phyloP scores from a whole-genome alignment of 2,888 invertebrate species.

The Malachius bipustulatus region DNA sequence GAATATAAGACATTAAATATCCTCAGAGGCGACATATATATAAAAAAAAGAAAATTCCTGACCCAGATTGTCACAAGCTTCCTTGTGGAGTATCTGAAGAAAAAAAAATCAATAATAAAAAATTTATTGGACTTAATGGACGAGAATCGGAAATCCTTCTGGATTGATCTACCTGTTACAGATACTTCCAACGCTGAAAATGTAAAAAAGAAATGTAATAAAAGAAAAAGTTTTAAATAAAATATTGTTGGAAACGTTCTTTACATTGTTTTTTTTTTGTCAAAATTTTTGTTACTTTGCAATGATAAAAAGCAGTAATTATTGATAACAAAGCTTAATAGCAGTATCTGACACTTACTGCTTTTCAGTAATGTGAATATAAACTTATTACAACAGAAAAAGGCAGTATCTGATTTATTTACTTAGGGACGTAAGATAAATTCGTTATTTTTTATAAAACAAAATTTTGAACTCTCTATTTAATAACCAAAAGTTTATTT shows the following conservation, averaged over 20 bases:
- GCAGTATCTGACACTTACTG: slow-evolving; percentile 6
- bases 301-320: slow-evolving; percentile 6
- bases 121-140: slow-evolving; percentile 4
- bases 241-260: background rate
- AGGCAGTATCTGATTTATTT: background rate
- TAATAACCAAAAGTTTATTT: background rate
- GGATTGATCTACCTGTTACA: slow-evolving; percentile 6
- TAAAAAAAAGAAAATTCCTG: slow-evolving; percentile 4
- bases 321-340: slow-evolving; percentile 2
- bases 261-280: background rate
- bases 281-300: background rate
- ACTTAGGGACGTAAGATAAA: background rate
- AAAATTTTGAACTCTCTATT: background rate
- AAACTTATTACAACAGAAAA: background rate
- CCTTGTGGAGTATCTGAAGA: slow-evolving; percentile 4
- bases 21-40: slow-evolving; percentile 5
- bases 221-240: slow-evolving; percentile 4
- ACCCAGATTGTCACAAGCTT: slow-evolving; percentile 2
- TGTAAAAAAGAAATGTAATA: background rate
- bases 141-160: slow-evolving; percentile 4
- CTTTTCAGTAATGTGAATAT: background rate
- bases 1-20: slow-evolving; percentile 5
- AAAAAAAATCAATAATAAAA: slow-evolving; percentile 7
- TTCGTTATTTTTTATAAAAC: background rate
- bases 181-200: slow-evolving; percentile 3